phyloP scores from a whole-genome alignment of 2,113 vertebrate genomes.

The Salvelinus alpinus region DNA sequence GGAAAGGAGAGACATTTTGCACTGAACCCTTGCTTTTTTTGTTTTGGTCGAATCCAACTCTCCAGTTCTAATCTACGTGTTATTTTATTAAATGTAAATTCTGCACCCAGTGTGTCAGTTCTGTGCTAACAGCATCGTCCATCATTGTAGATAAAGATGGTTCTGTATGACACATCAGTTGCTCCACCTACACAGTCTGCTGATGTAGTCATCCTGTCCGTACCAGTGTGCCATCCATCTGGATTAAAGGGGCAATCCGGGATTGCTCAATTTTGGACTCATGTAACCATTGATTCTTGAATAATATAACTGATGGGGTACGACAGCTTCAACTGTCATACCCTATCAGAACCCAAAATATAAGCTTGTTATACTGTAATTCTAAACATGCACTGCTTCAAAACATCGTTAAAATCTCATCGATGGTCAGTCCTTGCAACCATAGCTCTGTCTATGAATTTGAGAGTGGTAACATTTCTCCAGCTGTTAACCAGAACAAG shows the following conservation, averaged over 20 bases:
- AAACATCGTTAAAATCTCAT: no score
- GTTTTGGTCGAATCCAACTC: background rate
- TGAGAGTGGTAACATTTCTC: no score
- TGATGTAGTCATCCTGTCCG: slow-evolving; percentile 38
- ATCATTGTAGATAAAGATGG: background rate
- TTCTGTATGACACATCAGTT: background rate
- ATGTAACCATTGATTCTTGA: no score
- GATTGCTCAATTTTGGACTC: no score
- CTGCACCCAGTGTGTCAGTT: background rate
- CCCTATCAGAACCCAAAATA: no score
- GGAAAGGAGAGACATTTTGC: background rate
- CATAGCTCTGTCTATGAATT: no score
- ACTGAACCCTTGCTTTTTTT: background rate
- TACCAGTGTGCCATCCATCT: slow-evolving; percentile 37
- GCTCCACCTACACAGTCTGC: slow-evolving; percentile 20
- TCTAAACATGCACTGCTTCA: no score
- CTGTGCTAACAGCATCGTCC: background rate
- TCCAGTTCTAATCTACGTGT: background rate
- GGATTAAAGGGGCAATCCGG: background rate
- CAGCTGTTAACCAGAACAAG: background rate
- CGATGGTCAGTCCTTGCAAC: no score
- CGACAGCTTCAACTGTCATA: no score
- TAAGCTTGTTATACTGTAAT: no score
- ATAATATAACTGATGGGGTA: no score
- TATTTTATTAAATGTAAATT: background rate